Evolutionary conservation across 2,113 vertebrate species (phyloP).

Genomic region (Gambusia holbrooki): DNA sequence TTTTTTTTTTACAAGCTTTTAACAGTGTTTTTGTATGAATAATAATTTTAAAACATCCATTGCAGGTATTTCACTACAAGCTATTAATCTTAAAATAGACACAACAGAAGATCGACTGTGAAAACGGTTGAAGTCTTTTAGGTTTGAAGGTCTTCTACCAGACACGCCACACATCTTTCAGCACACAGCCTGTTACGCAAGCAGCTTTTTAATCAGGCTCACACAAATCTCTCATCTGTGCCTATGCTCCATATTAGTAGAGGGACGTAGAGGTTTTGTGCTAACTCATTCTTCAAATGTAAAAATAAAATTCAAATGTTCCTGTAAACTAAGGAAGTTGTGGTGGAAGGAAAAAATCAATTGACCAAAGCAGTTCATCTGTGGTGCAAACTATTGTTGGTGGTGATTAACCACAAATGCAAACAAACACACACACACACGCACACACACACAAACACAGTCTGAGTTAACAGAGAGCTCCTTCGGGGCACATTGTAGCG

Average conservation of each 20-base stretch:
- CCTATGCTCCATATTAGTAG: slow-evolving; percentile 8
- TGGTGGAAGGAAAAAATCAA: background rate
- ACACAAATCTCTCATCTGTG: slow-evolving; percentile 16
- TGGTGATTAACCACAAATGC: background rate
- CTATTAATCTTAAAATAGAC: background rate
- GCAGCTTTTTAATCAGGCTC: slow-evolving; percentile 51
- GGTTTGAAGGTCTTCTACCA: slow-evolving; percentile 37
- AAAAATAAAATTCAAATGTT: background rate
- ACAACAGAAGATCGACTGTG: slow-evolving; percentile 5
- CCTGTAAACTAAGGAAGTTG: background rate
- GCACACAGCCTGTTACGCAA: slow-evolving; percentile 39
- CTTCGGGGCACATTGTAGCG: slow-evolving; percentile 34
- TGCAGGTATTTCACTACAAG: background rate
- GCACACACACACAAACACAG: background rate
- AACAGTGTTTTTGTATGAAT: background rate
- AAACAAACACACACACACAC: background rate
- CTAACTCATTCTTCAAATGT: background rate
- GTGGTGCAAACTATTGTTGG: background rate
- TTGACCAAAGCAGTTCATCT: background rate
- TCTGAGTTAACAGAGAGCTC: slow-evolving; percentile 32
- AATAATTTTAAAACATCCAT: background rate
- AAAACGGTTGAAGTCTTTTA: background rate
- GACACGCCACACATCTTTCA: slow-evolving; percentile 44
- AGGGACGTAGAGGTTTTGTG: background rate
- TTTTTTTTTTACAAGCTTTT: background rate